Evolutionary conservation across 1,140 invertebrate species (phyloP), one percentile per base, ranked within the genome.

Genomic region (Maniola jurtina): DNA sequence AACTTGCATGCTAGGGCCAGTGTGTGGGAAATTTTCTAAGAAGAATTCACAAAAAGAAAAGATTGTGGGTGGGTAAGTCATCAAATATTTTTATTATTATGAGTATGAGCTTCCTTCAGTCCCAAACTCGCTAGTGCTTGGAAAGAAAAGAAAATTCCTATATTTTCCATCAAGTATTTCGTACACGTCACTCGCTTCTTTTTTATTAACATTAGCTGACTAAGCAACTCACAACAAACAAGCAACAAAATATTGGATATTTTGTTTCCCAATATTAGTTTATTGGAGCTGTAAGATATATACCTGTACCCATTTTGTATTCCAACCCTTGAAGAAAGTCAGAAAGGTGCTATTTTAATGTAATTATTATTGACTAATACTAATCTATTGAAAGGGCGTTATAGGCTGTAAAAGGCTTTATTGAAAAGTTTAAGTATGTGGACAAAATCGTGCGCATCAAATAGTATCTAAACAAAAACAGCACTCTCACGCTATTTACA

Each of bases 151-250:
- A 66, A 50, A 62, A 66, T 16, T n/a, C 38, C 56, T 42, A 61
- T 60, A 48, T 56, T 45, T 56, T 59, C 79, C 68, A 75, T 48
- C 59, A 60, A 69, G 33, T 76, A 48, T 47, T 33, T 56, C 50
- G 8, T 16, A 15, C 47, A 34, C 36, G 34, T 16, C 56, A 38
- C 36, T 35, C 16, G 75, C 77, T 66, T 59, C 66, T 71, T 70
- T 76, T 81, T 83, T 84, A 83, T 84, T 84, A 86, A 71, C 68
- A 80, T 81, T 81, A 75, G 80, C 80, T 86, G 81, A 86, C 81
- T 79, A 78, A 79, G 80, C 83, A 74, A 52, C 15, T 52, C n/a
- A n/a, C n/a, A n/a, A n/a, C n/a, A n/a, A n/a, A n/a, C n/a, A n/a
- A n/a, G n/a, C n/a, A n/a, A n/a, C n/a, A n/a, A n/a, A n/a, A n/a